Base-by-base conservation (phyloP, 2,888 invertebrate species). In the Thymelicus acteon region DNA sequence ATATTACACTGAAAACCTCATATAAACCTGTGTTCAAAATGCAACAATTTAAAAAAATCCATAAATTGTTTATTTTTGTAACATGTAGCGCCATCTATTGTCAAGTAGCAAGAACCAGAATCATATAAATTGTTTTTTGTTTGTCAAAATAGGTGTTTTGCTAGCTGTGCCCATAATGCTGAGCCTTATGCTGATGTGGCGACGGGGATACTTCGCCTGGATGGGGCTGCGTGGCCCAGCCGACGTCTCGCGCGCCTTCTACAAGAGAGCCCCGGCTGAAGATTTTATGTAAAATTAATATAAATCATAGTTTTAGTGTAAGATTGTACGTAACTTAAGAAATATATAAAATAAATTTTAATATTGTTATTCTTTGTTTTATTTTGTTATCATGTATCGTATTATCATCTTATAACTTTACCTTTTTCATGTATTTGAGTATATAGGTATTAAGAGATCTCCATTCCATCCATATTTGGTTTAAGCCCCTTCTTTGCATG, bases 101-200 rank as follows among this genome's bases (percentile, higher is more conserved):
- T 49, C 49, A 8, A 52, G 52, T 52, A 52, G 19, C 52, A 7
- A 13, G 19, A 7, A 13, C 7, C 19, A 19, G 19, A 19, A 19
- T 2, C 1, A 19, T 19, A 54, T 12, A 52, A 7, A 31, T n/a
- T 12, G 12, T 12, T 40, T 7, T 67, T 19, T 31, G 71, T 84
- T 85, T n/a, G 19, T 19, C 19, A 19, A 19, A 19, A 31, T 85
- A 95, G 95, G 96, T 58, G 90, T 96, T 0, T 90, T 96, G 0
- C 82, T 97, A 12, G 95, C 96, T 0, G 95, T 97, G 4, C 97
- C 97, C 0, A 79, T 96, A 10, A 93, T 95, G 73, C 82, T 97
- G 12, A 92, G 94, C 0, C 77, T 95, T 13, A 87, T 96, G 77
- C 79, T 96, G 48, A 87, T 96, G 48, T 95, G 96, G 93, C 94